Percentiles rank a stretch among this genome's conserved stretches.
These are phyloP conservation scores for Agrilus mali DNA, from an alignment of 2,888 invertebrate species.

Conservation along the genomic window DNA sequence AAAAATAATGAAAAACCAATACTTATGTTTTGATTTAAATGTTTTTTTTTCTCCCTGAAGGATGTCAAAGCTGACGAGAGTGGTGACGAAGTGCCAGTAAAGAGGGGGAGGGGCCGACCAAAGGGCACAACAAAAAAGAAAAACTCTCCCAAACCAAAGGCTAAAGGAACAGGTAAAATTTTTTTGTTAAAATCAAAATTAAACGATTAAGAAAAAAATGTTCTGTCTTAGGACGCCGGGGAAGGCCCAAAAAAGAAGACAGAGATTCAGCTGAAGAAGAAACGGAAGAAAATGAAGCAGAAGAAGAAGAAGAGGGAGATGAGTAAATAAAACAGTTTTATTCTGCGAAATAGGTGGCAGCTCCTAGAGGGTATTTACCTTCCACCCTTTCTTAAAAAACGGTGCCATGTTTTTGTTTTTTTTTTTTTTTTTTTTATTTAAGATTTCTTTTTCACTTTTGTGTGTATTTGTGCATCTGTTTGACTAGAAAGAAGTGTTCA, in stretches of 20 bases:
- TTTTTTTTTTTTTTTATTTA: neutral
- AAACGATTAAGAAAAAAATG: neutral
- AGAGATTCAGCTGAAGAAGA: conserved; percentile 32
- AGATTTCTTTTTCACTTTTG: neutral
- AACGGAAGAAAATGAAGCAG: conserved; percentile 31
- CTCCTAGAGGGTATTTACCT: neutral
- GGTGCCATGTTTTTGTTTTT: too few relatives aligned
- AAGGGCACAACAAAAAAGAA: conserved; percentile 41
- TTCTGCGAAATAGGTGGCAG: neutral
- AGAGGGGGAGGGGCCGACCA: conserved; percentile 42
- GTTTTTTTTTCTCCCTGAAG: conserved; percentile 3
- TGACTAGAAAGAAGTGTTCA: too few relatives aligned
- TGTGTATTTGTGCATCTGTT: too few relatives aligned
- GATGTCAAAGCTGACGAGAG: conserved; percentile 19
- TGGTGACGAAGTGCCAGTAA: conserved; percentile 31
- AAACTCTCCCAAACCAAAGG: conserved; percentile 31
- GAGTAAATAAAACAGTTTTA: conserved; percentile 16
- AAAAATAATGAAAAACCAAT: conserved; percentile 20
- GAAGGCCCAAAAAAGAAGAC: conserved; percentile 35
- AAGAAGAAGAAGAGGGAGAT: conserved; percentile 22
- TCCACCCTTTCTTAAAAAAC: neutral
- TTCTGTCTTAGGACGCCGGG: conserved; percentile 27
- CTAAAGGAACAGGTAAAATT: conserved; percentile 19
- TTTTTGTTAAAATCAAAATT: neutral
- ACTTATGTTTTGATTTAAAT: conserved; percentile 17